A percentile compares a stretch with the other conserved stretches of the same genome.
Evolutionary conservation across 30 jellyfish, hydroid and myxozoan species (phyloP).

Genomic region (Aurelia sp.): DNA sequence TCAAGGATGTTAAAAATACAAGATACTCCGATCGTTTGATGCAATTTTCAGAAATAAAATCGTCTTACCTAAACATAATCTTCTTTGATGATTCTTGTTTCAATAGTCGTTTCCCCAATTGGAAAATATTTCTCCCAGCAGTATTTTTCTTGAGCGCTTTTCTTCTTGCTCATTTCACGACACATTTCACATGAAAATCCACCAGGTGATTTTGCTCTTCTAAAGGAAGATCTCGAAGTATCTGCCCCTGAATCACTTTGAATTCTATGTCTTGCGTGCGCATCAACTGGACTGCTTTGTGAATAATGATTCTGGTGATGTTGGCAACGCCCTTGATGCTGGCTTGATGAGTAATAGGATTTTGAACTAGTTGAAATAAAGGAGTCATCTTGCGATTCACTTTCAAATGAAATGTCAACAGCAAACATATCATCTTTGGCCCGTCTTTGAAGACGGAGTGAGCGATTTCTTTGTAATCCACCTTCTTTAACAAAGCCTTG

Average conservation of each 20-base stretch:
- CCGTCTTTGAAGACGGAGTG: slow-evolving; percentile 54
- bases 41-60: background rate
- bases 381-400: slow-evolving; percentile 51
- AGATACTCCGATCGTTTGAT: too few species aligned
- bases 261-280: slow-evolving; percentile 18
- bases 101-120: slow-evolving; percentile 80
- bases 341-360: background rate
- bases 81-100: slow-evolving; percentile 49
- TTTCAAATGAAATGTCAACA: slow-evolving; percentile 49
- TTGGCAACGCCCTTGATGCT: slow-evolving; percentile 1
- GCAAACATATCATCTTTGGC: slow-evolving; percentile 65
- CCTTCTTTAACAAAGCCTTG: background rate
- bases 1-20: too few species aligned
- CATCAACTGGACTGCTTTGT: slow-evolving; percentile 15
- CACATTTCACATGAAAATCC: slow-evolving; percentile 94
- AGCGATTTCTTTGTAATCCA: slow-evolving; percentile 28
- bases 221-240: slow-evolving; percentile 39
- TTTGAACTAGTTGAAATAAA: slow-evolving; percentile 17
- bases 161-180: slow-evolving; percentile 75
- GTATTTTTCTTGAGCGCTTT: slow-evolving; percentile 76
- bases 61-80: slow-evolving; percentile 66
- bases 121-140: slow-evolving; percentile 97
- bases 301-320: slow-evolving; percentile 26
- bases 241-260: slow-evolving; percentile 58
- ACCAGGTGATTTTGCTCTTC: slow-evolving; percentile 70